A percentile compares a stretch with the other conserved stretches of the same genome.
These are phyloP conservation scores for Poecilus cupreus DNA, from an alignment of 2,888 invertebrate species.

Conservation along the genomic window DNA sequence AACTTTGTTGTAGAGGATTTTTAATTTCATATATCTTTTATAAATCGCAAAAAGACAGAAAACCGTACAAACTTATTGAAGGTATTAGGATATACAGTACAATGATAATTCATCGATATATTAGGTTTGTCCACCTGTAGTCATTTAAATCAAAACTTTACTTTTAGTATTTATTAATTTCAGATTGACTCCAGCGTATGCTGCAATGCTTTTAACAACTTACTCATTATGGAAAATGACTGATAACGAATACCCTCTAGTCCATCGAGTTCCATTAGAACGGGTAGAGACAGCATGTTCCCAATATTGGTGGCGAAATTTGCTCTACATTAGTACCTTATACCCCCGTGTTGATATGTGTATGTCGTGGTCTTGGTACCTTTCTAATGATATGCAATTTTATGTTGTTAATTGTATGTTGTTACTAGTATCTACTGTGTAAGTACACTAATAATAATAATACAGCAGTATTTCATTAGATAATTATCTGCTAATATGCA, in stretches of 20 bases:
- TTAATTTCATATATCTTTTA: constrained; percentile 67
- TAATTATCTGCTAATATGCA: no score
- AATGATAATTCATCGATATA: constrained; percentile 69
- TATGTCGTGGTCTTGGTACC: constrained; percentile 74
- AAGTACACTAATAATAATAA: constrained; percentile 63
- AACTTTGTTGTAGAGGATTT: constrained; percentile 66
- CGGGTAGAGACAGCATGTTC: constrained; percentile 70
- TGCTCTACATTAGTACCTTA: constrained; percentile 74
- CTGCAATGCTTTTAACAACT: constrained; percentile 71
- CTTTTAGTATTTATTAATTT: not conserved
- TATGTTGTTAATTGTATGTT: constrained; percentile 70
- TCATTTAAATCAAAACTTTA: not conserved
- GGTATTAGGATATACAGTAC: constrained; percentile 65
- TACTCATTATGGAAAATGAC: constrained; percentile 64
- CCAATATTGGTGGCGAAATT: constrained; percentile 75
- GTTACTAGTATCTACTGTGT: constrained; percentile 72
- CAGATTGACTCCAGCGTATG: constrained; percentile 73
- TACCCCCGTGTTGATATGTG: constrained; percentile 73
- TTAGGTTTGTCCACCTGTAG: constrained; percentile 68
- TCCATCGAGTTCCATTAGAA: constrained; percentile 65
- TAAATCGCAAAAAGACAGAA: constrained; percentile 64
- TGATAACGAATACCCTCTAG: constrained; percentile 14
- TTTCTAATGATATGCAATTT: constrained; percentile 74
- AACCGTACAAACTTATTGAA: constrained; percentile 59
- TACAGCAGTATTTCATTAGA: no score